Base-by-base conservation (phyloP, 2,888 invertebrate species). In the Cosmopolites sordidus region DNA sequence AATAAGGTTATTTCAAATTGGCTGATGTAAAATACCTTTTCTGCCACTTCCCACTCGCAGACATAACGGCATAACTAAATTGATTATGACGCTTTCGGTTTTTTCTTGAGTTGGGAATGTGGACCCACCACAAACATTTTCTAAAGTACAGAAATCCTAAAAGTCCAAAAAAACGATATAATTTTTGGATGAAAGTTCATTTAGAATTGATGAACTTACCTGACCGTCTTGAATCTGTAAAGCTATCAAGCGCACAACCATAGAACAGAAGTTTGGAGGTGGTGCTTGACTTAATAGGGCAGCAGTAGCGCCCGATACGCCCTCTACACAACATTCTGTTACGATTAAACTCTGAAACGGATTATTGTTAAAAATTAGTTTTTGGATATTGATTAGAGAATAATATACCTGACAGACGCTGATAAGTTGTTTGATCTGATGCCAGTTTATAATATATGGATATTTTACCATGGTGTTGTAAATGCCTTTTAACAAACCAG, bases 401-500 rank as follows among this genome's bases (percentile, higher is more conserved):
- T n/a, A n/a, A n/a, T n/a, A n/a, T 76, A 89, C 94, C 82, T 92
- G 92, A 22, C 92, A 87, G 1, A 92, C 92, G 59, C 83, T 86
- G 11, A 93, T 81, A 0, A 93, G 77, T 0, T 88, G 84, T 71
- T 97, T 98, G 54, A 98, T 82, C 73, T 97, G 94, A 64, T 94
- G 95, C 84, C 88, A 89, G 71, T 98, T 96, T 67, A 97, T 91
- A 49, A 99, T 92, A 73, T 94, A 98, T 0, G 95, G 93, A 74
- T 93, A 96, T 58, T 89, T 86, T 54, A 88, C 82, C 72, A 98
- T 83, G 0, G 98, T 97, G 70, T 94, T 90, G 70, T 97, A 96
- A 14, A 97, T 86, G 43, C 96, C 98, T 77, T 92, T 93, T 1
- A 99, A 76, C 44, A 99, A 78, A 15, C 91, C 90, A 41, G 94